Conservation (phyloP, 2,888 invertebrate genomes). For the Volucella zonaria region DNA sequence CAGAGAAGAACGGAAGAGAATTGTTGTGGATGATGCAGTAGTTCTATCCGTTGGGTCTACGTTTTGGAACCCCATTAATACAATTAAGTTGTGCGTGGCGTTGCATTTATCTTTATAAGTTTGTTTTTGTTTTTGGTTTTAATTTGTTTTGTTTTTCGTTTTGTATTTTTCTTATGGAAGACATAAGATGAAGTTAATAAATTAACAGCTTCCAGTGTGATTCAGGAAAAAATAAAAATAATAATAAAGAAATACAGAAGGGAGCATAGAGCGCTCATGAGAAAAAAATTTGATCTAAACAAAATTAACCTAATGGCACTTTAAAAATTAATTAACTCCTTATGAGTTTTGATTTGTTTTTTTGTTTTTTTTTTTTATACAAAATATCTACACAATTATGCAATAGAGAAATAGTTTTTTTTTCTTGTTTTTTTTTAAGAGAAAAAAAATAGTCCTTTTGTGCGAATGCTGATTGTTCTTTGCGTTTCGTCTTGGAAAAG, state of each 20-base stretch:
- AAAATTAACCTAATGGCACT: conserved; percentile 72
- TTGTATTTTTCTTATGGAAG: conserved; percentile 37
- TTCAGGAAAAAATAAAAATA: conserved; percentile 26
- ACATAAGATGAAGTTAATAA: conserved; percentile 49
- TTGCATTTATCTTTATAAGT: conserved; percentile 15
- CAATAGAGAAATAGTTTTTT: conserved; percentile 22
- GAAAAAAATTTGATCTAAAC: conserved; percentile 48
- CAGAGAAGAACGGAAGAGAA: conserved; percentile 28
- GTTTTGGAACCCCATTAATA: conserved; percentile 56
- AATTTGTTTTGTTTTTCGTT: background rate
- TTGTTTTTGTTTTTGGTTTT: background rate
- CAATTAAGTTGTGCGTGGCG: conserved; percentile 34
- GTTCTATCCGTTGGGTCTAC: background rate
- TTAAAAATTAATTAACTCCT: conserved; percentile 69
- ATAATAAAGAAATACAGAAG: conserved; percentile 33
- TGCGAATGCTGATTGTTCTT: conserved; percentile 63
- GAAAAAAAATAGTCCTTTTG: conserved; percentile 11
- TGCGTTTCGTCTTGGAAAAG: conserved; percentile 46
- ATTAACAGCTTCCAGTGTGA: conserved; percentile 51
- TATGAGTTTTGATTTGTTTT: conserved; percentile 41
- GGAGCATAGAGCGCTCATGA: conserved; percentile 6
- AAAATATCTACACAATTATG: conserved; percentile 63
- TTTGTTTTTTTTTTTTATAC: conserved; percentile 49
- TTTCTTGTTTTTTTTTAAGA: background rate
- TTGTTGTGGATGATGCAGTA: conserved; percentile 31